Evolutionary conservation across 2,113 vertebrate species (phyloP).

Genomic region (Damaliscus lunatus): DNA sequence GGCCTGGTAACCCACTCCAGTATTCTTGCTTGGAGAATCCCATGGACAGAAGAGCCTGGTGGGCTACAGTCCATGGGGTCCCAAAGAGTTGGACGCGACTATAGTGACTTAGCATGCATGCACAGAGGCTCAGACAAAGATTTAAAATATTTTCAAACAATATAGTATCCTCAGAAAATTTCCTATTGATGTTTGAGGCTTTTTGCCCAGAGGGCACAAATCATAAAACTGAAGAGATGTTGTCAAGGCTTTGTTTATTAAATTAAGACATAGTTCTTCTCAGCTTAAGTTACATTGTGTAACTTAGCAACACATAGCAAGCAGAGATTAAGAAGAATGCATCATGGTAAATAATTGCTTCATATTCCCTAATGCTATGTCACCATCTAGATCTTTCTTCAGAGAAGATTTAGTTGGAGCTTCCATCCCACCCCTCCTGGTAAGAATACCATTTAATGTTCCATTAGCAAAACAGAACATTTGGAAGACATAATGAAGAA

Average conservation of each 20-base stretch:
- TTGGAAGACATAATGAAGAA: slow-evolving; percentile 71
- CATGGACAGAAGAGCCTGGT: neutral
- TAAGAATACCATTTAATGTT: slow-evolving; percentile 66
- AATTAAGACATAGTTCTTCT: neutral
- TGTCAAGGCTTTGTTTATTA: neutral
- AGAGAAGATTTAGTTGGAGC: slow-evolving; percentile 65
- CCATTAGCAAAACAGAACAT: slow-evolving; percentile 70
- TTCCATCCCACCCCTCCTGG: slow-evolving; percentile 46
- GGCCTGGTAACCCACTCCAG: neutral
- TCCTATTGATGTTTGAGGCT: neutral
- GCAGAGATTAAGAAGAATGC: slow-evolving; percentile 67
- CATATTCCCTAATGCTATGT: slow-evolving; percentile 39
- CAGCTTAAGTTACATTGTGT: slow-evolving; percentile 15
- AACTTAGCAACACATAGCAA: neutral
- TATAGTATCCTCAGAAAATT: neutral
- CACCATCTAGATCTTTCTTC: slow-evolving; percentile 65
- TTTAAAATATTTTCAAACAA: neutral
- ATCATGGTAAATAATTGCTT: slow-evolving; percentile 56
- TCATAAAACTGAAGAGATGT: neutral
- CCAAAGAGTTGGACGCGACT: neutral
- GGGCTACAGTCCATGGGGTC: neutral
- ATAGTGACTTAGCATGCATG: neutral
- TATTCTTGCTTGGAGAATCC: neutral
- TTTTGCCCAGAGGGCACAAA: neutral
- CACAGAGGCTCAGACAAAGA: neutral